phyloP scores from a whole-genome alignment of 2,113 vertebrate genomes.

The Thalassoma bifasciatum region DNA sequence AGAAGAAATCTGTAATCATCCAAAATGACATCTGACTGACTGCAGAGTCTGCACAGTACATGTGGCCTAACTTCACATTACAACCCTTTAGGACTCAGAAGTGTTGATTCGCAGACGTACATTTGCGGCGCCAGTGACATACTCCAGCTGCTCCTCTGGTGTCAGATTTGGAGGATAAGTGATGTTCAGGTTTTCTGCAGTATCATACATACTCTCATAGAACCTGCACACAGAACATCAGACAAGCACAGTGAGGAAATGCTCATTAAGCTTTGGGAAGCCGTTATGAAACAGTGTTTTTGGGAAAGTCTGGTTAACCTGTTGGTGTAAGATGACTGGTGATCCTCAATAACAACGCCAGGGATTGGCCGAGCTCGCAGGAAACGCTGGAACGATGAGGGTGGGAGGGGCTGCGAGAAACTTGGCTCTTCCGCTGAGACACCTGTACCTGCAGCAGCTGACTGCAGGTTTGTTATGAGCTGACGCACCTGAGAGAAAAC shows the following conservation, averaged over 20 bases:
- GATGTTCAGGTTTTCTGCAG: slow-evolving; percentile 84
- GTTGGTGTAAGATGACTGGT: slow-evolving; percentile 83
- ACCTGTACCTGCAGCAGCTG: neutral
- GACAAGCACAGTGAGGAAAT: neutral
- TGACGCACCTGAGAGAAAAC: slow-evolving; percentile 78
- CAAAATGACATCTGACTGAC: neutral
- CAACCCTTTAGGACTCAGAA: too few relatives aligned
- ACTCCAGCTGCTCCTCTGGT: slow-evolving; percentile 87
- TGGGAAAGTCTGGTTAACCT: slow-evolving; percentile 70
- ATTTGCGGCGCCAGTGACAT: slow-evolving; percentile 87
- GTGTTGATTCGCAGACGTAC: slow-evolving; percentile 68
- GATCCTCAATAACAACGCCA: slow-evolving; percentile 89
- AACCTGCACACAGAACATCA: slow-evolving; percentile 81
- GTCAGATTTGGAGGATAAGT: slow-evolving; percentile 84
- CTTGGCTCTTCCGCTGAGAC: slow-evolving; percentile 69
- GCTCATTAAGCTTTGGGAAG: accelerated
- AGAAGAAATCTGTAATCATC: neutral
- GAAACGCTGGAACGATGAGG: slow-evolving; percentile 94
- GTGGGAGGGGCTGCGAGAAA: slow-evolving; percentile 88
- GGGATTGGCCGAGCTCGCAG: slow-evolving; percentile 86
- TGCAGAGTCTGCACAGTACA: neutral
- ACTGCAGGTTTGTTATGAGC: slow-evolving; percentile 74
- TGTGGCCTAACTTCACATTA: too few relatives aligned
- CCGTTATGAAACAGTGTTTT: neutral
- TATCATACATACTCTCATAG: slow-evolving; percentile 93